phyloP scores from a whole-genome alignment of 1,140 invertebrate genomes.

The Eumaeus atala region DNA sequence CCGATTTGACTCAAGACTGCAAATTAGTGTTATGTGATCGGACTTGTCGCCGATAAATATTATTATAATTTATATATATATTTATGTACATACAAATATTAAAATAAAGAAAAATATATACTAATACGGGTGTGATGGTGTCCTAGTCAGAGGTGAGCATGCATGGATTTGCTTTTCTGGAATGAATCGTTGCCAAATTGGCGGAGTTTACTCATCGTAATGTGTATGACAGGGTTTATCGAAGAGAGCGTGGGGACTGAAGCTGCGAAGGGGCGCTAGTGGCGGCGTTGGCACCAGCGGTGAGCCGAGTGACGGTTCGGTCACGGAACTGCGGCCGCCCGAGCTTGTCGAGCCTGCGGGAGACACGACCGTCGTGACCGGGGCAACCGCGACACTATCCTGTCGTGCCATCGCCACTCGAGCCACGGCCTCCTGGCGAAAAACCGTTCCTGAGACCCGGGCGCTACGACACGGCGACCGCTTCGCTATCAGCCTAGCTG shows the following conservation, averaged over 20 bases:
- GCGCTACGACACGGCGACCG: slow-evolving; percentile 71
- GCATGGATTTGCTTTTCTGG: slow-evolving; percentile 45
- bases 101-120: slow-evolving; percentile 26
- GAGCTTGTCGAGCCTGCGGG: slow-evolving; percentile 57
- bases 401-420: slow-evolving; percentile 56
- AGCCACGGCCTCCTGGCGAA: slow-evolving; percentile 74
- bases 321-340: slow-evolving; percentile 57
- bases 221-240: slow-evolving; percentile 54
- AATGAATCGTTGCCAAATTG: not conserved
- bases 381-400: slow-evolving; percentile 45
- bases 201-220: slow-evolving; percentile 21
- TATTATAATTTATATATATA: slow-evolving; percentile 43
- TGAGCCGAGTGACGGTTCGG: slow-evolving; percentile 73
- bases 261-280: slow-evolving; percentile 55
- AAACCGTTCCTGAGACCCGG: slow-evolving; percentile 73
- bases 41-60: slow-evolving; percentile 38
- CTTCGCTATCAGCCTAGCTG: slow-evolving; percentile 59
- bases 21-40: slow-evolving; percentile 53
- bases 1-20: slow-evolving; percentile 43
- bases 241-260: slow-evolving; percentile 75
- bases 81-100: slow-evolving; percentile 40
- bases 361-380: slow-evolving; percentile 52
- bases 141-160: slow-evolving; percentile 44
- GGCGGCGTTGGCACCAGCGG: slow-evolving; percentile 39
- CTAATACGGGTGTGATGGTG: slow-evolving; percentile 27